Percentiles rank a stretch among this genome's conserved stretches.
These are phyloP conservation scores for Cephalopachus bancanus DNA, from an alignment of 2,797 vertebrate species.

Conservation along the genomic window DNA sequence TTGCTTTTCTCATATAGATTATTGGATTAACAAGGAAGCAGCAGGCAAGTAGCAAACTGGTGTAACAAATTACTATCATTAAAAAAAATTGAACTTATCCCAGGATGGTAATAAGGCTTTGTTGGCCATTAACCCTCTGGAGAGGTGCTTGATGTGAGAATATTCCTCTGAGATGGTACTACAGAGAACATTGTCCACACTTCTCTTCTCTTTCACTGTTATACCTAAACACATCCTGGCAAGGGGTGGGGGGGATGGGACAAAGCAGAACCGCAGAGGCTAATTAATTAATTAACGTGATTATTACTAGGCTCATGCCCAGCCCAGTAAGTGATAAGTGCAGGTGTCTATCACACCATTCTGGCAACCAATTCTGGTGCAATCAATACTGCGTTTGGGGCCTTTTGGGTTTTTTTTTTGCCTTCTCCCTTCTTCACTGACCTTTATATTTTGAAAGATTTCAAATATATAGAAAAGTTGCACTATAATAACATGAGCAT, in stretches of 20 bases:
- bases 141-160: slow-evolving; percentile 85
- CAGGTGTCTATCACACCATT: neutral
- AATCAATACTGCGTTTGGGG: neutral
- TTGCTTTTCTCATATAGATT: slow-evolving; percentile 93
- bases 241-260: slow-evolving; percentile 57
- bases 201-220: slow-evolving; percentile 57
- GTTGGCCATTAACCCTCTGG: slow-evolving; percentile 86
- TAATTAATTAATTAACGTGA: slow-evolving; percentile 69
- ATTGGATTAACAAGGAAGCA: slow-evolving; percentile 92
- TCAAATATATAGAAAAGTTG: slow-evolving; percentile 19
- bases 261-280: slow-evolving; percentile 42
- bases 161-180: slow-evolving; percentile 84
- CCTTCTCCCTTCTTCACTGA: too few species aligned
- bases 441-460: slow-evolving; percentile 53
- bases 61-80: slow-evolving; percentile 91
- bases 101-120: slow-evolving; percentile 88
- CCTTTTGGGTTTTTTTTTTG: neutral
- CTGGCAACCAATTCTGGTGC: neutral
- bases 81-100: slow-evolving; percentile 88
- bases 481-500: neutral
- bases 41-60: slow-evolving; percentile 89
- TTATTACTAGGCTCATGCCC: slow-evolving; percentile 69
- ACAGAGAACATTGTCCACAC: slow-evolving; percentile 61
- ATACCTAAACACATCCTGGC: slow-evolving; percentile 34
- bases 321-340: neutral